phyloP scores from a whole-genome alignment of 2,797 vertebrate species.

The Sebastes itinus region DNA sequence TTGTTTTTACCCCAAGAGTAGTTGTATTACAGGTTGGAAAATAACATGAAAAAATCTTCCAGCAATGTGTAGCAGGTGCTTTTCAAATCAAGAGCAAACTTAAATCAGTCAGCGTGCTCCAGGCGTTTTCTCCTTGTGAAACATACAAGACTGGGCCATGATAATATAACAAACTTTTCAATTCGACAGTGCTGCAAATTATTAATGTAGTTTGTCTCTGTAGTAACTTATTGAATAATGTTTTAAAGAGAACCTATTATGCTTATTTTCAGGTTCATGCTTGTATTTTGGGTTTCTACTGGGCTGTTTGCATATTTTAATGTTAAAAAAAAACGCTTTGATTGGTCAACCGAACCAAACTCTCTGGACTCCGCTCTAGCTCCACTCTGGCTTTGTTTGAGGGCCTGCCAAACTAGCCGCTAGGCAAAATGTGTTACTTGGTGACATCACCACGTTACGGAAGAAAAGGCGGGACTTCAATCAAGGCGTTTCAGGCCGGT shows the following conservation, averaged over 20 bases:
- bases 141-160: neutral
- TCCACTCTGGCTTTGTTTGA: too few species aligned
- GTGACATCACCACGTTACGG: too few species aligned
- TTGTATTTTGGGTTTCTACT: too few species aligned
- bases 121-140: neutral
- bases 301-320: too few species aligned
- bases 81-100: neutral
- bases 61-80: neutral
- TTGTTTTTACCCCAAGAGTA: neutral
- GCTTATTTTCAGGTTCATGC: too few species aligned
- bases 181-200: neutral
- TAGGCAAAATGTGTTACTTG: too few species aligned
- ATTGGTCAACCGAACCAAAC: too few species aligned
- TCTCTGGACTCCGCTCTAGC: too few species aligned
- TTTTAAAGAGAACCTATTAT: too few species aligned
- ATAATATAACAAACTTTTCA: neutral
- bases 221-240: neutral
- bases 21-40: neutral
- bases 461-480: too few species aligned
- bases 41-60: neutral
- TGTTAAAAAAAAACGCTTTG: too few species aligned
- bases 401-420: too few species aligned
- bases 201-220: neutral
- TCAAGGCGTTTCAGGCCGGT: fast-evolving
- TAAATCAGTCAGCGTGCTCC: neutral